Evolutionary conservation across 2,888 invertebrate species (phyloP).

Genomic region (Drosophila robusta): DNA sequence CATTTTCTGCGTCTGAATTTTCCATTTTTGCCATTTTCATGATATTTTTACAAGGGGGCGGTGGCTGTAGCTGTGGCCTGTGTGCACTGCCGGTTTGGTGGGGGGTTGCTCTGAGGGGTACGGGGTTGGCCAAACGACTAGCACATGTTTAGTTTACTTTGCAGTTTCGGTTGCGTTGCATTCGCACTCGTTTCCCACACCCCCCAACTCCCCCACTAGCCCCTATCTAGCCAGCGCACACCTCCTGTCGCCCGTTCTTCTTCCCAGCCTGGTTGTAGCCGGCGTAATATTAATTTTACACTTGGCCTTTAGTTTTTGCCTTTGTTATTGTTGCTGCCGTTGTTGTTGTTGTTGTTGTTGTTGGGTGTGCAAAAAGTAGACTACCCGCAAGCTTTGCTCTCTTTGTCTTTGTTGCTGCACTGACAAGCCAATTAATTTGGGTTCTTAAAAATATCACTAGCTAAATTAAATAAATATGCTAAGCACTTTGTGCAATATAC

Average conservation of each 20-base stretch:
- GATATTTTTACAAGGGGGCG: conserved; percentile 64
- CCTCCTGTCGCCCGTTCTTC: conserved; percentile 5
- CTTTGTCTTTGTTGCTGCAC: conserved; percentile 44
- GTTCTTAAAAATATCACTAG: conserved; percentile 75
- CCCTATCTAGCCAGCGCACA: background rate
- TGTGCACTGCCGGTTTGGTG: background rate
- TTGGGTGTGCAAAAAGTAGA: conserved; percentile 55
- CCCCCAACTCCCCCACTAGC: background rate
- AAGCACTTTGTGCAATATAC: conserved; percentile 49
- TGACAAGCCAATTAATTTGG: conserved; percentile 76
- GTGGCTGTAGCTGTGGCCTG: conserved; percentile 12
- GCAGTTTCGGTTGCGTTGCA: conserved; percentile 78
- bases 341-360: conserved; percentile 26
- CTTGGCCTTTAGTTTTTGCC: conserved; percentile 82
- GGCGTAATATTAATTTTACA: conserved; percentile 83
- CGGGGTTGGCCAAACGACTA: conserved; percentile 69
- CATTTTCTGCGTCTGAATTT: conserved; percentile 73
- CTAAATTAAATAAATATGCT: conserved; percentile 77
- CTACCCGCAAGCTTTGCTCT: conserved; percentile 29
- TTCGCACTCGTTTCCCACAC: conserved; percentile 44
- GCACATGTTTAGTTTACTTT: conserved; percentile 82
- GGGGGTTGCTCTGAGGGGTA: background rate
- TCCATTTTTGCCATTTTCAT: conserved; percentile 78
- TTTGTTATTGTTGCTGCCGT: conserved; percentile 42
- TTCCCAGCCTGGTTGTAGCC: conserved; percentile 36